A percentile compares a stretch with the other conserved stretches of the same genome.
phyloP scores from a whole-genome alignment of 2,113 vertebrate species.

The Scalopus aquaticus region DNA sequence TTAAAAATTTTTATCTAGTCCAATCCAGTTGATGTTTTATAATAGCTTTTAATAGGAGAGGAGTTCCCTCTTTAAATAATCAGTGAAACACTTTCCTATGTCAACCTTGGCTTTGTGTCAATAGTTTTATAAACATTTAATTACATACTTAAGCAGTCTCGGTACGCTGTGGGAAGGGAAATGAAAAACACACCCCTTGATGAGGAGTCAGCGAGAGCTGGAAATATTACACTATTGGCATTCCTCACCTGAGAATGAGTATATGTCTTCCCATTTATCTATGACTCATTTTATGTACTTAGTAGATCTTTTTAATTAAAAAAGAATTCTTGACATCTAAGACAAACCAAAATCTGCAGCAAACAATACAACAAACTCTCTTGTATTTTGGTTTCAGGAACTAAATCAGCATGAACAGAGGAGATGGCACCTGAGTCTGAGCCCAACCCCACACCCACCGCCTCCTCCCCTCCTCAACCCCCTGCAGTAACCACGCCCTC shows the following conservation, averaged over 20 bases:
- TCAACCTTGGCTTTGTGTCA: background rate
- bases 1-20: background rate
- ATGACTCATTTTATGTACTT: background rate
- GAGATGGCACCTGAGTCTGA: too few relatives aligned
- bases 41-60: background rate
- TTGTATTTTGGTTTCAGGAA: background rate
- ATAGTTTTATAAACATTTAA: background rate
- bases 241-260: background rate
- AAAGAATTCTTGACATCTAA: background rate
- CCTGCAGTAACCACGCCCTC: background rate
- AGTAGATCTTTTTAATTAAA: background rate
- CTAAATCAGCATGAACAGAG: background rate
- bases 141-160: conserved; percentile 26
- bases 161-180: background rate
- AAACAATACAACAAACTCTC: background rate
- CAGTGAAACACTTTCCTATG: conserved; percentile 18
- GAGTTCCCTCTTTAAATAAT: background rate
- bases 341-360: background rate
- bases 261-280: background rate
- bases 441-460: too few relatives aligned
- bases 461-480: background rate
- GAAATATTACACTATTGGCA: background rate
- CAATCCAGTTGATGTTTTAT: background rate
- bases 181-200: background rate
- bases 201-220: background rate